These are phyloP conservation scores for Meiosimyza decipiens DNA, from an alignment of 2,888 invertebrate genomes.

Conservation along the genomic window DNA sequence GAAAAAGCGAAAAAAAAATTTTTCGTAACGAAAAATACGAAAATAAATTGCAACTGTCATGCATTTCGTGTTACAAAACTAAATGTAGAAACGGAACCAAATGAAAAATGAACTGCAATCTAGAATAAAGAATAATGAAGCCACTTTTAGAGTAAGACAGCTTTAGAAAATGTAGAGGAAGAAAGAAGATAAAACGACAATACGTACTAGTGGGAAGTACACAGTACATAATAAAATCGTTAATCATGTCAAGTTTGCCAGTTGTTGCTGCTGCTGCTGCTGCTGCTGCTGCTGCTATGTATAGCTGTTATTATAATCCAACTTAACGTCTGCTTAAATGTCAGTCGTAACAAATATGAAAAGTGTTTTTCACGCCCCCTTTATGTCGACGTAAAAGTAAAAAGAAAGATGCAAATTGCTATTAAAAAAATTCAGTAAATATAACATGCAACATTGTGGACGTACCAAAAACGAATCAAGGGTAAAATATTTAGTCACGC, in stretches of 20 bases:
- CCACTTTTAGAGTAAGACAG: neutral
- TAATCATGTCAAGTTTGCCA: conserved; percentile 49
- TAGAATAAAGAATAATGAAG: conserved; percentile 51
- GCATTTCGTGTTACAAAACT: conserved; percentile 42
- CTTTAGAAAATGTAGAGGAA: neutral
- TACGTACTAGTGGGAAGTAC: conserved; percentile 8
- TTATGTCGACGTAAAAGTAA: conserved; percentile 8
- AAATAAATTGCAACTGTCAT: conserved; percentile 50
- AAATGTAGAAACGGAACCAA: conserved; percentile 15
- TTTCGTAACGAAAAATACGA: conserved; percentile 24
- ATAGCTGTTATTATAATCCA: conserved; percentile 22
- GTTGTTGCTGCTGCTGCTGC: conserved; percentile 7
- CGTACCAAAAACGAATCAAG: too few relatives aligned
- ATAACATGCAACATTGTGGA: conserved; percentile 39
- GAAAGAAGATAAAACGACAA: neutral
- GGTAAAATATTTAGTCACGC: conserved; percentile 44
- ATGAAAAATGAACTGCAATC: conserved; percentile 35
- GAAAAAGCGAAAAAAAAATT: conserved; percentile 28
- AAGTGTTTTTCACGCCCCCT: conserved; percentile 33
- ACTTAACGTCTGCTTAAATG: conserved; percentile 35
- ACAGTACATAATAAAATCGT: conserved; percentile 51
- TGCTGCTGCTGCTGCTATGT: neutral
- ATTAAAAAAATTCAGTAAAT: conserved; percentile 20
- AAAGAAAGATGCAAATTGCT: conserved; percentile 24
- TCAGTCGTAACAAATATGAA: conserved; percentile 36